Percentiles rank a stretch among this genome's conserved stretches.
Evolutionary conservation across 2,888 invertebrate genomes (phyloP).

Genomic region (Anticlea derivata): DNA sequence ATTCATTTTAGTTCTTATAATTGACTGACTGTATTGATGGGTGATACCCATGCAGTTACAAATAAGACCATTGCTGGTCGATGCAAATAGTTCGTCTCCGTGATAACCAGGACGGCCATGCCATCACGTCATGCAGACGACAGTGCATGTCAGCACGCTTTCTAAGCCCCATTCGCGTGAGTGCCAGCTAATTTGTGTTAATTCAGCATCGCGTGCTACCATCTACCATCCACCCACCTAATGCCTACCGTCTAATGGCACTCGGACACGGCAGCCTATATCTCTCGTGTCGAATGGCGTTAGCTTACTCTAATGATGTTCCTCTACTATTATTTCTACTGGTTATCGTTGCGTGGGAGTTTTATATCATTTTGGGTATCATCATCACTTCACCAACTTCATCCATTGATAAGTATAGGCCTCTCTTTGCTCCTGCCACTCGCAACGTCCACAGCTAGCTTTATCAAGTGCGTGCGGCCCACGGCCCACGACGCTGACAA

Average conservation of each 20-base stretch:
- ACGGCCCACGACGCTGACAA: no score
- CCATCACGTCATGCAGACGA: slow-evolving; percentile 32
- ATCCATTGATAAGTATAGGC: no score
- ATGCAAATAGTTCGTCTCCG: slow-evolving; percentile 4
- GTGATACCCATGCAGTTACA: no score
- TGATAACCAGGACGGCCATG: slow-evolving; percentile 16
- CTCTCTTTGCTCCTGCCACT: no score
- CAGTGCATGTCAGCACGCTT: slow-evolving; percentile 54
- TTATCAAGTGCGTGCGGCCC: no score
- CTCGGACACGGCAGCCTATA: slow-evolving; percentile 38
- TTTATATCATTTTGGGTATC: background rate
- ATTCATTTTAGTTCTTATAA: no score
- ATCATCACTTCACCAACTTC: no score
- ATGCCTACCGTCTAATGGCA: slow-evolving; percentile 38
- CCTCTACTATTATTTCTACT: background rate
- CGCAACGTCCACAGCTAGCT: no score
- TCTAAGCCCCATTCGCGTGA: slow-evolving; percentile 62
- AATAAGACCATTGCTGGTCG: background rate
- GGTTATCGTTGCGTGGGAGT: slow-evolving; percentile 18
- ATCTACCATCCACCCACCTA: slow-evolving; percentile 35
- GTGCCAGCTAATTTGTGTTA: slow-evolving; percentile 55
- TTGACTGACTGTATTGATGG: background rate
- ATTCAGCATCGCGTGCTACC: slow-evolving; percentile 50
- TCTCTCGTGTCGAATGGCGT: slow-evolving; percentile 33
- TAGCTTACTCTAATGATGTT: slow-evolving; percentile 33